Evolutionary conservation across 1,140 invertebrate genomes (phyloP), one percentile per base, ranked within the genome.

Genomic region (Drosophila saltans): DNA sequence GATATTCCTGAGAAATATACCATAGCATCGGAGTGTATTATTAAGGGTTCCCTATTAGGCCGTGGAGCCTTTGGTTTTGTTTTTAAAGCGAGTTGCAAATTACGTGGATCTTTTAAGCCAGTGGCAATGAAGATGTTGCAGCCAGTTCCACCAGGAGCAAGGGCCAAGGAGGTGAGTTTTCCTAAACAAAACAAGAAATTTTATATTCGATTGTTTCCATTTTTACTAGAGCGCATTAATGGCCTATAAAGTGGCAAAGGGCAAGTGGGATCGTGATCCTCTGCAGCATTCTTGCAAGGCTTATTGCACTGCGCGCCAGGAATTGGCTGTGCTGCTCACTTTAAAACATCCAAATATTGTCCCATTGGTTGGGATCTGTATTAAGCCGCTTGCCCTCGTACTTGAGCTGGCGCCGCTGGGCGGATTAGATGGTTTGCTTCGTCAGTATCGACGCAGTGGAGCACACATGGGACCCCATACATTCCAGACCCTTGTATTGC

Each of bases 51-150:
- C 69, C 93, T 98, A 90, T 93, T 98, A n/a, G 99, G 99, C 0
- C 95, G 98, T 40, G 99, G 99, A 0, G 98, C 98, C 0, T 99
- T 99, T 94, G 98, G 99, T 1, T 98, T 99, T 91, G 99, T 99
- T 1, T 98, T 98, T 91, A 95, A 96, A 88, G 98, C 95, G 0
- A 94, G 94, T 2, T 96, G 97, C 92, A 95, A 95, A 67, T 78
- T 95, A 8, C 93, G 95, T 30, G 93, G 94, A 72, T 92, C 93
- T 8, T 93, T 94, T 48, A 93, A 94, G 8, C 94, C 97, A 72
- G 97, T 99, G 1, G 98, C 98, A 1, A 96, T 99, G 92, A 99
- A 99, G 93, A 98, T 98, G 95, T 92, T 99, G 39, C 98, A 99
- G 90, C 98, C 98, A 0, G 96, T 98, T 8, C 96, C 97, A 56